Conservation (phyloP, 2,113 vertebrate species). For the Sorex araneus region DNA sequence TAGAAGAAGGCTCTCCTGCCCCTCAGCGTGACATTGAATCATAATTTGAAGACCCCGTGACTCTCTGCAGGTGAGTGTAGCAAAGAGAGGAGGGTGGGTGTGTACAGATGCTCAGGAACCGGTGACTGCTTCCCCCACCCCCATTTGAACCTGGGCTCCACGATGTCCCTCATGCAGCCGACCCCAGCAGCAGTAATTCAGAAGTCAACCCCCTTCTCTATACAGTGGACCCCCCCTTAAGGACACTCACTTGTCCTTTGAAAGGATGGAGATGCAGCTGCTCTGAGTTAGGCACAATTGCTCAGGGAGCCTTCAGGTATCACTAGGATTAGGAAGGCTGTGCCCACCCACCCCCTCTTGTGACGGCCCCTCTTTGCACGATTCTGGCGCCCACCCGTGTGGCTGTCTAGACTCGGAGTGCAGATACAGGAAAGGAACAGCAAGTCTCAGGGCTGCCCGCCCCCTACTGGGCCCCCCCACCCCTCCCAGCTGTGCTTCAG, state of each 20-base stretch:
- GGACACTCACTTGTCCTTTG: rapidly evolving
- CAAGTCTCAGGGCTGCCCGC: no score
- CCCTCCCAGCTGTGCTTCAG: neutral
- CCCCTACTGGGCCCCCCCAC: no score
- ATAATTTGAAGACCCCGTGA: neutral
- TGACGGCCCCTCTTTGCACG: no score
- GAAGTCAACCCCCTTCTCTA: neutral
- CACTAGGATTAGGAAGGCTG: neutral
- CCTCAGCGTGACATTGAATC: neutral
- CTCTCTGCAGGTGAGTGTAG: neutral
- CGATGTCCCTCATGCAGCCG: neutral
- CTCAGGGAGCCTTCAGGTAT: neutral
- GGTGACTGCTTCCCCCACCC: rapidly evolving
- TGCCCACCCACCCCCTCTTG: neutral
- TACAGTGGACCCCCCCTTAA: neutral
- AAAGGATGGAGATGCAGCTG: neutral
- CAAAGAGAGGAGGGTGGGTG: neutral
- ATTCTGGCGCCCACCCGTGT: no score
- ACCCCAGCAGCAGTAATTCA: neutral
- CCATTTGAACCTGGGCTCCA: neutral
- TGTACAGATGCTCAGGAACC: rapidly evolving
- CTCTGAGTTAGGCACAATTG: neutral
- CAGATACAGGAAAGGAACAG: neutral
- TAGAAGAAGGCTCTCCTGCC: neutral
- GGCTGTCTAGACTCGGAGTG: neutral